These are phyloP conservation scores for Poeciliopsis turneri DNA, from an alignment of 2,797 vertebrate species.

Conservation along the genomic window DNA sequence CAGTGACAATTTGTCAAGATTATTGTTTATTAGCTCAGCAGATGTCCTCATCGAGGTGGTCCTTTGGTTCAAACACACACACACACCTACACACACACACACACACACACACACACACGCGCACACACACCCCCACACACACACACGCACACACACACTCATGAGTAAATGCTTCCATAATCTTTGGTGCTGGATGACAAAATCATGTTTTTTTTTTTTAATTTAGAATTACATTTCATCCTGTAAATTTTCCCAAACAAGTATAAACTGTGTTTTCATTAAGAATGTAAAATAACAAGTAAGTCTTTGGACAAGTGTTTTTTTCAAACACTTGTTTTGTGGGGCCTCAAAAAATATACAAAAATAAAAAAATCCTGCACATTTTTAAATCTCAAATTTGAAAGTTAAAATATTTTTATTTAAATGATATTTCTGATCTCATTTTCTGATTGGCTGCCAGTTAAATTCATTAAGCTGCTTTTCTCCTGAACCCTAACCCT, in stretches of 20 bases:
- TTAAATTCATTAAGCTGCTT: no score
- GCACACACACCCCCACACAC: slow-evolving; percentile 38
- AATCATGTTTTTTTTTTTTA: neutral
- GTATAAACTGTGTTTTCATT: neutral
- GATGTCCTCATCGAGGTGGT: slow-evolving; percentile 80
- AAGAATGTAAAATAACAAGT: neutral
- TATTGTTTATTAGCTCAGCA: slow-evolving; percentile 84
- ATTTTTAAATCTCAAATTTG: no score
- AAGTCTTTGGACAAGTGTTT: no score
- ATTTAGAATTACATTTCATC: neutral
- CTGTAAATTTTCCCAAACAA: neutral
- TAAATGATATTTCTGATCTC: no score
- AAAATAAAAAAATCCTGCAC: no score
- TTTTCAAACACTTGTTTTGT: no score
- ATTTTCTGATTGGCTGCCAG: no score
- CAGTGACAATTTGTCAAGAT: slow-evolving; percentile 83
- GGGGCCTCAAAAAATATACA: no score
- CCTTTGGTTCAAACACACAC: slow-evolving; percentile 57
- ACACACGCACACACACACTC: slow-evolving; percentile 11
- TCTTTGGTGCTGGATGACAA: neutral
- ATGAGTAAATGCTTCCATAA: neutral
- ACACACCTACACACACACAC: slow-evolving; percentile 5
- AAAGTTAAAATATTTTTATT: no score
- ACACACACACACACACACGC: slow-evolving; percentile 36
- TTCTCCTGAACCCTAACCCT: no score